A percentile compares a stretch with the other conserved stretches of the same genome.
These are phyloP conservation scores for Cremastinae sp. DNA, from an alignment of 2,888 invertebrate genomes.

Conservation along the genomic window DNA sequence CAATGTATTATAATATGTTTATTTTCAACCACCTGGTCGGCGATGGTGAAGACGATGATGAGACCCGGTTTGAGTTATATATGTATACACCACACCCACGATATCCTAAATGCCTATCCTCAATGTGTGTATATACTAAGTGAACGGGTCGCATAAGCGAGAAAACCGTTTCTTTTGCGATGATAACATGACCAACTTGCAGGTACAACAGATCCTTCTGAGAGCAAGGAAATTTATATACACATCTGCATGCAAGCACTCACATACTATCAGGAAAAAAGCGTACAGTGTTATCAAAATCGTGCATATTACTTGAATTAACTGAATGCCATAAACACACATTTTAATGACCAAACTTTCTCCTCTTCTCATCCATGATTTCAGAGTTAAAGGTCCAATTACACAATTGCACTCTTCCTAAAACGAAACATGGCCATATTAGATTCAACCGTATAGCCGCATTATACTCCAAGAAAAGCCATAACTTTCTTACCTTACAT, in stretches of 20 bases:
- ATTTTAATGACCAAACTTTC: neutral
- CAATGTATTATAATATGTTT: too few species aligned
- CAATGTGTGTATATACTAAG: constrained; percentile 43
- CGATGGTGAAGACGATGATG: constrained; percentile 34
- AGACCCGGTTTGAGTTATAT: constrained; percentile 49
- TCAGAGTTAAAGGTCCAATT: neutral
- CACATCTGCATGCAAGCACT: neutral
- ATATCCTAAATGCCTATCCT: constrained; percentile 60
- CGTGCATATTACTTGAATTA: constrained; percentile 45
- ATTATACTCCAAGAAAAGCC: too few species aligned
- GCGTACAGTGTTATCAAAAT: constrained; percentile 29
- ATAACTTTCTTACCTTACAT: too few species aligned
- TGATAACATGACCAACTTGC: constrained; percentile 51
- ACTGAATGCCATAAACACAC: constrained; percentile 29
- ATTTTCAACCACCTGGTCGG: constrained; percentile 17
- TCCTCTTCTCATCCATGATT: constrained; percentile 10
- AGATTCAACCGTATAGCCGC: neutral
- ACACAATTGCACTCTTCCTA: constrained; percentile 8
- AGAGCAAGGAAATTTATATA: constrained; percentile 20
- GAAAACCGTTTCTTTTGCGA: constrained; percentile 61
- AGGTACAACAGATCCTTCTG: constrained; percentile 19
- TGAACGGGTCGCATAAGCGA: constrained; percentile 29
- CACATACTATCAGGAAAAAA: constrained; percentile 35
- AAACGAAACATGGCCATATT: neutral
- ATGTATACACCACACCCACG: constrained; percentile 63